These are phyloP conservation scores for Todus mexicanus DNA, from an alignment of 2,797 vertebrate genomes.

Conservation along the genomic window DNA sequence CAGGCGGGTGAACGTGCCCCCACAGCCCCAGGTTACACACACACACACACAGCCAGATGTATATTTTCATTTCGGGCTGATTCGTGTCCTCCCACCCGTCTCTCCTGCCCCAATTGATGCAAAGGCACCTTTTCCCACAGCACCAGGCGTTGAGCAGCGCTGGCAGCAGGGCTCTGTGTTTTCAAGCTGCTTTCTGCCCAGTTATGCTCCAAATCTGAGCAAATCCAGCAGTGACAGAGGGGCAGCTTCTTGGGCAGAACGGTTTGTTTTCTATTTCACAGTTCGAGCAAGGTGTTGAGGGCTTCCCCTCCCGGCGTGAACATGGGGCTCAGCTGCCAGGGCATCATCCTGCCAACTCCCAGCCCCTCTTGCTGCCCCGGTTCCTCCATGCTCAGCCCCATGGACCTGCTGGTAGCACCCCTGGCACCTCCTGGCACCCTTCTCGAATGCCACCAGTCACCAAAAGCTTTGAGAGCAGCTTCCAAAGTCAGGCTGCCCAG, in stretches of 20 bases:
- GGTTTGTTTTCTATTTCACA: background rate
- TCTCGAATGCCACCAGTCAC: accelerated
- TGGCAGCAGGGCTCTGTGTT: background rate
- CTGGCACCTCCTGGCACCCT: background rate
- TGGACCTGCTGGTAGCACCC: background rate
- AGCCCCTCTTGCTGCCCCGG: accelerated
- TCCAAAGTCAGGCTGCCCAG: accelerated
- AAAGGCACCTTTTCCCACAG: too few relatives aligned
- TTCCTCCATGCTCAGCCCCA: accelerated
- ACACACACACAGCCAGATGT: background rate
- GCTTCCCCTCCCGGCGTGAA: accelerated
- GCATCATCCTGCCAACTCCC: background rate
- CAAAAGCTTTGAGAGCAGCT: background rate
- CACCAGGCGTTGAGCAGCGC: accelerated
- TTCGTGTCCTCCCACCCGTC: background rate
- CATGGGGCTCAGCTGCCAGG: accelerated
- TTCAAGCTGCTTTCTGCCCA: background rate
- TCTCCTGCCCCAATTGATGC: background rate
- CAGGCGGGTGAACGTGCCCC: background rate
- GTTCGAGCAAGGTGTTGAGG: accelerated
- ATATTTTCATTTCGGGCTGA: background rate
- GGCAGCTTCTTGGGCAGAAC: background rate
- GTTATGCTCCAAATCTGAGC: background rate
- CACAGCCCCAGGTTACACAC: background rate
- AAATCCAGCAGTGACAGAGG: background rate